Conservation (phyloP, 2,888 invertebrate genomes). For the Steromphala cineraria region DNA sequence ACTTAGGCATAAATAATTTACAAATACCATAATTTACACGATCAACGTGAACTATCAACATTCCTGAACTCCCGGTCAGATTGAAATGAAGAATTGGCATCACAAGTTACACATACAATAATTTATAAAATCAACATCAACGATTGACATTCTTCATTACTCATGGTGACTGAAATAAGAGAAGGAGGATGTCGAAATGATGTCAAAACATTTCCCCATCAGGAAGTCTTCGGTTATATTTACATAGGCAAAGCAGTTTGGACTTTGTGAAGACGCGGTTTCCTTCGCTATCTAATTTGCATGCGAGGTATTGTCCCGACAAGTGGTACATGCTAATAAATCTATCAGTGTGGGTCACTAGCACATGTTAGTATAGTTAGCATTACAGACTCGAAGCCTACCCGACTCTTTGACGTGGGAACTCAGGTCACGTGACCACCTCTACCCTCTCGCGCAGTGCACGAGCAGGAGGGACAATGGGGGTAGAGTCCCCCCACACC, state of each 20-base stretch:
- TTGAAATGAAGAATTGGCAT: too few relatives aligned
- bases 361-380: background rate
- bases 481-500: background rate
- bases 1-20: too few relatives aligned
- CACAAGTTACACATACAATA: too few relatives aligned
- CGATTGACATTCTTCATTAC: too few relatives aligned
- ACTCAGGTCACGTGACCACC: background rate
- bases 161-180: too few relatives aligned
- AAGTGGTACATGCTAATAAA: background rate
- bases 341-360: background rate
- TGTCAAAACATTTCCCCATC: background rate
- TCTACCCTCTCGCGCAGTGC: background rate
- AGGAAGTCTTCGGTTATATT: background rate
- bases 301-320: background rate
- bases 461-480: background rate
- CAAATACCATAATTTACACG: too few relatives aligned
- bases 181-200: background rate
- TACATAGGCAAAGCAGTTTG: constrained; percentile 5
- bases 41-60: too few relatives aligned
- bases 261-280: background rate
- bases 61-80: too few relatives aligned
- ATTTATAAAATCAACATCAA: too few relatives aligned
- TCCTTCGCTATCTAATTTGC: background rate
- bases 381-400: background rate
- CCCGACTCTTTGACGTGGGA: background rate